Evolutionary conservation across 2,797 vertebrate genomes (phyloP).

Genomic region (Masticophis lateralis): DNA sequence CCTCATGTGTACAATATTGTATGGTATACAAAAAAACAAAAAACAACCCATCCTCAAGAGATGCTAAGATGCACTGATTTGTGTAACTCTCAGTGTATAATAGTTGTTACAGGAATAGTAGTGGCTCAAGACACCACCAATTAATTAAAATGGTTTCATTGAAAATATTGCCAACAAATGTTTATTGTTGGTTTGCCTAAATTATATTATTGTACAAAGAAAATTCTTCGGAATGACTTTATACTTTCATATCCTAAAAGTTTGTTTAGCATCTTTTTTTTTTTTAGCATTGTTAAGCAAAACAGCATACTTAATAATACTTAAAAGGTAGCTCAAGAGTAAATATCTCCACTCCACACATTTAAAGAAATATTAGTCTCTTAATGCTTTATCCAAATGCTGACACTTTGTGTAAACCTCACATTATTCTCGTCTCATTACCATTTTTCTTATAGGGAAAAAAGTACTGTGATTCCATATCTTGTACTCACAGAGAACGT

Average conservation of each 20-base stretch:
- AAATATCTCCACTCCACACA: conserved; percentile 7
- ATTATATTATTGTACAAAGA: background rate
- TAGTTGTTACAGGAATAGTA: background rate
- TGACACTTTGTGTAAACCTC: background rate
- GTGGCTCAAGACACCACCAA: conserved; percentile 2
- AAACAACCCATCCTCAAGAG: conserved; percentile 16
- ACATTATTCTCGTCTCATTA: background rate
- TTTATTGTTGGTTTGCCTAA: conserved; percentile 8
- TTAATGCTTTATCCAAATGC: conserved; percentile 1
- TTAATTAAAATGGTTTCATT: background rate
- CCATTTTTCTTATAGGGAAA: background rate
- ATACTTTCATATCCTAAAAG: conserved; percentile 22
- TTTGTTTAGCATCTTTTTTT: conserved; percentile 2
- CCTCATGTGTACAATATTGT: conserved; percentile 31
- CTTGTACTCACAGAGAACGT: background rate
- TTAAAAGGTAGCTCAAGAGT: conserved; percentile 9
- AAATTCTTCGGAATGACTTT: background rate
- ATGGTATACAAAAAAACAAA: conserved; percentile 20
- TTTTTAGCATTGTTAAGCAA: conserved; percentile 14
- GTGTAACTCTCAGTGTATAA: background rate
- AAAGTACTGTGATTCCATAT: background rate
- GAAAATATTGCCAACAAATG: conserved; percentile 10
- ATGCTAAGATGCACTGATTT: conserved; percentile 21
- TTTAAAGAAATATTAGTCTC: conserved; percentile 13
- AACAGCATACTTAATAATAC: conserved; percentile 20